Evolutionary conservation across 2,888 invertebrate genomes (phyloP).

Genomic region (Drosophila neonasuta): DNA sequence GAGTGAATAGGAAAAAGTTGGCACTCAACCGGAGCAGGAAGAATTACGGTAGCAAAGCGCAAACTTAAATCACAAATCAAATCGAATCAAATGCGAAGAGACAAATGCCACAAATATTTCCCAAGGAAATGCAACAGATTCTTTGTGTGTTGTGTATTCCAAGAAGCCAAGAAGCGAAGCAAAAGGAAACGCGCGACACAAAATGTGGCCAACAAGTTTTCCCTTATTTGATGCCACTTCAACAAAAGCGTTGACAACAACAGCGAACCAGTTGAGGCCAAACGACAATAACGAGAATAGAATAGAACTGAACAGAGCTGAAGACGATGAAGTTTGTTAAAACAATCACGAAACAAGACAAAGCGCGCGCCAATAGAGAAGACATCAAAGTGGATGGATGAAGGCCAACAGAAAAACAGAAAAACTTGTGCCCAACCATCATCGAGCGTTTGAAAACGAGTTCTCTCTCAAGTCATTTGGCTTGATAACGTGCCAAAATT

Average conservation of each 20-base stretch:
- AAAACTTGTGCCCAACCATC: slow-evolving; percentile 8
- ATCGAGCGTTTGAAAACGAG: slow-evolving; percentile 49
- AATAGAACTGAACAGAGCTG: slow-evolving; percentile 21
- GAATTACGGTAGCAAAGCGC: slow-evolving; percentile 45
- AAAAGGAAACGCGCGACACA: slow-evolving; percentile 50
- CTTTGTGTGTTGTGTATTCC: slow-evolving; percentile 60
- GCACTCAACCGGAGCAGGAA: slow-evolving; percentile 68
- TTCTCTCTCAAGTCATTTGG: slow-evolving; percentile 15
- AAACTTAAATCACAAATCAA: slow-evolving; percentile 30
- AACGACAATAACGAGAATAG: slow-evolving; percentile 50
- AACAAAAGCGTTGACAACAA: slow-evolving; percentile 30
- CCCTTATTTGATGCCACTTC: slow-evolving; percentile 57
- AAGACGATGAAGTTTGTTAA: slow-evolving; percentile 37
- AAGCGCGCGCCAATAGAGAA: slow-evolving; percentile 41
- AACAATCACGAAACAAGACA: slow-evolving; percentile 55
- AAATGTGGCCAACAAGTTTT: slow-evolving; percentile 47
- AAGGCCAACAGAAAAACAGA: slow-evolving; percentile 13
- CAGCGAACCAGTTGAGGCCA: slow-evolving; percentile 46
- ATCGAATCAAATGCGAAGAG: slow-evolving; percentile 55
- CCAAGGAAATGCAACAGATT: slow-evolving; percentile 79
- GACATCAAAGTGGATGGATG: slow-evolving; percentile 18
- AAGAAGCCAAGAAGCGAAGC: slow-evolving; percentile 40
- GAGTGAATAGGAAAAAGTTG: slow-evolving; percentile 41
- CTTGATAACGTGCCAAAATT: slow-evolving; percentile 66
- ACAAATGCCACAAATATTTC: slow-evolving; percentile 76